Percentiles rank a stretch among this genome's conserved stretches.
Evolutionary conservation across 2,888 invertebrate genomes (phyloP).

Genomic region (Stenolophus ochropezus): DNA sequence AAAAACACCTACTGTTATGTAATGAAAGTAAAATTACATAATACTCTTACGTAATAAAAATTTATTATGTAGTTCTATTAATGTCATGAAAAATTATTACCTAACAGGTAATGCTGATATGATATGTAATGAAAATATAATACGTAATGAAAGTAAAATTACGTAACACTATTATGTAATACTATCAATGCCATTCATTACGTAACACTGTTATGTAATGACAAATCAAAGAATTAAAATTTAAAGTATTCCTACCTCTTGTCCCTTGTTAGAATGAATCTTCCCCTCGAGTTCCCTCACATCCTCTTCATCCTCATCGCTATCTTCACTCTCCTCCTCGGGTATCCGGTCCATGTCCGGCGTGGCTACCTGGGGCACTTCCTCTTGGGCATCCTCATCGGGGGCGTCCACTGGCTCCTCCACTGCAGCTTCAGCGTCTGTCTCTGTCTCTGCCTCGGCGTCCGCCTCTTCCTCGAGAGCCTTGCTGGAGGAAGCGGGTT

Average conservation of each 20-base stretch:
- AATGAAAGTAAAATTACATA: too few relatives aligned
- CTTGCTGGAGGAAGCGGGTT: neutral
- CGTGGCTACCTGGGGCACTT: conserved; percentile 16
- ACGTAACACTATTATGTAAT: too few relatives aligned
- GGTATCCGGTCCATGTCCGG: conserved; percentile 72
- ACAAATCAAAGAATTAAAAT: neutral
- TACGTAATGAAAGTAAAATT: too few relatives aligned
- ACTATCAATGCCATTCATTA: too few relatives aligned
- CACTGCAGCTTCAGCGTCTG: neutral
- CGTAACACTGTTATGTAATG: too few relatives aligned
- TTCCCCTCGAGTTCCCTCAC: conserved; percentile 87
- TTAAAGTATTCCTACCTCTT: conserved; percentile 77
- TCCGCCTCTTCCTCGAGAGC: neutral
- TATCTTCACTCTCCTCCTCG: conserved; percentile 76
- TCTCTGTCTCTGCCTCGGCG: neutral
- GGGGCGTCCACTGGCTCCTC: neutral
- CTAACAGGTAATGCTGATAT: too few relatives aligned
- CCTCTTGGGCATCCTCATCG: neutral
- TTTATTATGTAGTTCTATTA: too few relatives aligned
- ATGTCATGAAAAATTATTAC: too few relatives aligned
- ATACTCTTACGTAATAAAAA: too few relatives aligned
- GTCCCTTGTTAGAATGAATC: conserved; percentile 84
- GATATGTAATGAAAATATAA: too few relatives aligned
- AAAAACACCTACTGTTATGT: too few relatives aligned
- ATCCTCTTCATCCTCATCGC: conserved; percentile 82